Evolutionary conservation across 1,140 invertebrate species (phyloP), one percentile per base, ranked within the genome.

Genomic region (Ostrea edulis): DNA sequence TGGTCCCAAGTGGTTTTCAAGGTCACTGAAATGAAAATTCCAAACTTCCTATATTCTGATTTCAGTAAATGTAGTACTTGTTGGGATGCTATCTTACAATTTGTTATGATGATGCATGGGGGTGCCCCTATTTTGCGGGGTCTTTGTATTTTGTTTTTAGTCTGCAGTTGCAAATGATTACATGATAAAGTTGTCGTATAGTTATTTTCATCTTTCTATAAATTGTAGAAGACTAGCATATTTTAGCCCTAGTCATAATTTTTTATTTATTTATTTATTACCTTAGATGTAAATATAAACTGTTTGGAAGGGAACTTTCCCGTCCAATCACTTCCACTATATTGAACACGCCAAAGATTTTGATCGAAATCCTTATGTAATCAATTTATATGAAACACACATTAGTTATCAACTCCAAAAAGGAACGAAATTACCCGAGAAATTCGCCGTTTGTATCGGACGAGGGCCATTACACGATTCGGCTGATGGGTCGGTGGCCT

Each of bases 401-500:
- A 25, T 77, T 77, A 35, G 14, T 77, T 77, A 62, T 62, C 55
- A 62, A 62, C 17, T 35, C 68, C 29, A 77, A 77, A 77, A 77
- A 77, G 22, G 68, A 77, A 77, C 29, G 25, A 77, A 77, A 77
- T 77, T 77, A 77, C 29, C 29, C 68, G 29, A 14, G 68, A 29
- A 77, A 77, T 14, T 25, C 68, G 68, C 29, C 5, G 25, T 35
- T 77, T 77, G 25, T 77, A 29, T 12, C 68, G 29, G 25, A 77
- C 0, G 25, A 77, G 1, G 29, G 68, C 68, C 68, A 77, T 77
- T 77, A 29, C 68, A 35, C 22, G 68, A 77, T 77, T 77, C 29
- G 68, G 25, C 68, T 77, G 68, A 35, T 77, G 68, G 68, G 68
- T 77, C 68, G 29, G 25, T 25, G 22, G 22, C 68, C 22, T 77